Evolutionary conservation across 2,797 vertebrate species (phyloP), one percentile per base, ranked within the genome.

Genomic region (Pristis pectinata): DNA sequence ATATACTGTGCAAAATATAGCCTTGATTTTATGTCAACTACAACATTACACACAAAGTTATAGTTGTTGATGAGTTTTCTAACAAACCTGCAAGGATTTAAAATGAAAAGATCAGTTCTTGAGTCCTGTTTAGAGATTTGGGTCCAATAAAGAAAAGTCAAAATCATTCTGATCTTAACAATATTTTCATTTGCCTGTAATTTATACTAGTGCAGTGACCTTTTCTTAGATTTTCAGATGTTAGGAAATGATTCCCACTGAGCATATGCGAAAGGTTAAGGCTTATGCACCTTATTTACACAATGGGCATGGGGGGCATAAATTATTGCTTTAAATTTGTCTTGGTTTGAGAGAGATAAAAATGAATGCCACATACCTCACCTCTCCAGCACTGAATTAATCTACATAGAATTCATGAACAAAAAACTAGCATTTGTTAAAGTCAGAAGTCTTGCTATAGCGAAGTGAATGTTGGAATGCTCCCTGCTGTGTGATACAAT

Each of bases 81-180:
- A 30, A 44, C 61, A 93, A 93, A 70, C 64, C 64, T 93, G 89
- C 67, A 93, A 53, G 37, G 64, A 72, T 44, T 93, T 93, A 93
- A 93, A 30, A 44, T 74, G 92, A 53, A 53, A 93, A 59, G 92
- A 4, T 53, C 70, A 53, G 27, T 44, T 27, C 34, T 70, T 41
- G n/a, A 74, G 37, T 27, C 5, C 5, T 74, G 72, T 53, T 93
- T 72, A 93, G 61, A n/a, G 92, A 74, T 74, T 74, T 93, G 37
- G 92, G 27, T 74, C 92, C 53, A 74, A 74, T 72, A 53, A 44
- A 74, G 41, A 72, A 13, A 93, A 74, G 59, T 93, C 30, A 64
- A 92, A 93, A 93, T 74, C 91, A 49, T 93, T 93, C 92, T 72
- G 64, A 44, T 74, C 41, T 49, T 93, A 92, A 30, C 70, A 93